Base-by-base conservation (phyloP, 2,797 vertebrate species). In the Loris lydekkerianus region DNA sequence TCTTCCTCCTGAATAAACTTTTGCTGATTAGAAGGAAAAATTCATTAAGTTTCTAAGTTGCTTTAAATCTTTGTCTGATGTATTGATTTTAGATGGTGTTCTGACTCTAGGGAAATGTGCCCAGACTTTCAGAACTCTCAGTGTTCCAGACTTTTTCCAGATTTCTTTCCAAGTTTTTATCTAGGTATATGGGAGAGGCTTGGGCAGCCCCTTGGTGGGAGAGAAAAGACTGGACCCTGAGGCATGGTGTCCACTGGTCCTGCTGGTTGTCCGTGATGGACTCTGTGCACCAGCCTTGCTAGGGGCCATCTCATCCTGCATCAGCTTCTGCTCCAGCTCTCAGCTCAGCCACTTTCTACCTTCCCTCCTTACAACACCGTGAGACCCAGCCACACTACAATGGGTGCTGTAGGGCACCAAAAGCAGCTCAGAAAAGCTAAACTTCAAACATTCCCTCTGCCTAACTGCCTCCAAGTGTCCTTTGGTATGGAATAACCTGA, bases 1-100 rank as follows among this genome's bases (percentile, higher is more conserved):
- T 95, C n/a, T 86, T 67, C 23, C 27, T 80, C 18, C 31, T n/a
- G 18, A 91, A 60, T 21, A 91, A 81, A 80, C 14, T 25, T 58
- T 63, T 88, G 34, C 18, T 93, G 49, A 72, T 78, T 80, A 58
- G 53, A 70, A 87, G 86, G 75, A 27, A 91, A 72, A 86, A 87
- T 18, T 86, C 87, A 82, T 88, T 46, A 25, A 56, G 40, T 77
- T 40, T 91, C 29, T 13, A 78, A 65, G 37, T 83, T 80, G 58
- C 86, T 86, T 94, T 93, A 63, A 93, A 29, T 86, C 53, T 87
- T 70, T 56, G 14, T 60, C 46, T 43, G 37, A 34, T 29, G 10
- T 70, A 37, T 75, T 75, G 93, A 53, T 88, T 93, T 97, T 73
- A 60, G 27, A 56, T 87, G 86, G 43, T 60, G 49, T 10, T 86